A percentile compares a stretch with the other conserved stretches of the same genome.
Conservation (phyloP, 35 echinoderm and acorn worm genomes). For the Anneissia japonica region DNA sequence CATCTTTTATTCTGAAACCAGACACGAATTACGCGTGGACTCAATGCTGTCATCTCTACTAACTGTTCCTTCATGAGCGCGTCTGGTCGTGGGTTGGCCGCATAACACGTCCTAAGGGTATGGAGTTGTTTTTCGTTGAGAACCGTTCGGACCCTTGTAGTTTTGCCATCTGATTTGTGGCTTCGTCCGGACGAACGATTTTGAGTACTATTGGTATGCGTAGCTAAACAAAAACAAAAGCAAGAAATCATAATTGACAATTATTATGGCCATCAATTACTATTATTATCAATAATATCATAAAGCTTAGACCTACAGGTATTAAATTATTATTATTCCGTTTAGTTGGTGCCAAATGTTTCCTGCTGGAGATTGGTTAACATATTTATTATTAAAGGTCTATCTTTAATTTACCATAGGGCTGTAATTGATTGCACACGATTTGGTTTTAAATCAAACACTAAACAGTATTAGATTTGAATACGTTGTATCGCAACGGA, state of each 20-base stretch:
- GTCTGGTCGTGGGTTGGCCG: conserved; percentile 90
- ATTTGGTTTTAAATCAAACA: too few relatives aligned
- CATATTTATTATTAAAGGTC: too few relatives aligned
- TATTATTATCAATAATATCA: too few relatives aligned
- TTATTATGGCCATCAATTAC: too few relatives aligned
- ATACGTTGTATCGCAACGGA: background rate
- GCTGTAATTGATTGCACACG: too few relatives aligned
- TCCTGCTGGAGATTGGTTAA: too few relatives aligned
- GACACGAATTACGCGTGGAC: conserved; percentile 89
- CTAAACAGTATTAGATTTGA: too few relatives aligned
- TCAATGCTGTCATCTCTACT: conserved; percentile 91
- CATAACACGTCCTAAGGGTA: conserved; percentile 90
- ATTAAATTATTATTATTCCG: too few relatives aligned
- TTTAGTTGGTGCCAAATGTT: too few relatives aligned
- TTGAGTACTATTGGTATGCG: background rate
- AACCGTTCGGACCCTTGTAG: conserved; percentile 89
- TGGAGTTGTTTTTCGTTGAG: conserved; percentile 99
- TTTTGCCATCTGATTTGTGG: conserved; percentile 28
- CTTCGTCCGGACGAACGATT: background rate
- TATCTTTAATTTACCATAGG: too few relatives aligned
- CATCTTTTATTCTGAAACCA: conserved; percentile 99
- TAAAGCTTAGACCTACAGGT: too few relatives aligned
- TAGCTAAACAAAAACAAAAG: background rate
- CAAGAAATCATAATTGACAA: too few relatives aligned
- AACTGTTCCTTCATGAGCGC: conserved; percentile 98